These are phyloP conservation scores for Sphecodes monilicornis DNA, from an alignment of 2,888 invertebrate species.

Conservation along the genomic window DNA sequence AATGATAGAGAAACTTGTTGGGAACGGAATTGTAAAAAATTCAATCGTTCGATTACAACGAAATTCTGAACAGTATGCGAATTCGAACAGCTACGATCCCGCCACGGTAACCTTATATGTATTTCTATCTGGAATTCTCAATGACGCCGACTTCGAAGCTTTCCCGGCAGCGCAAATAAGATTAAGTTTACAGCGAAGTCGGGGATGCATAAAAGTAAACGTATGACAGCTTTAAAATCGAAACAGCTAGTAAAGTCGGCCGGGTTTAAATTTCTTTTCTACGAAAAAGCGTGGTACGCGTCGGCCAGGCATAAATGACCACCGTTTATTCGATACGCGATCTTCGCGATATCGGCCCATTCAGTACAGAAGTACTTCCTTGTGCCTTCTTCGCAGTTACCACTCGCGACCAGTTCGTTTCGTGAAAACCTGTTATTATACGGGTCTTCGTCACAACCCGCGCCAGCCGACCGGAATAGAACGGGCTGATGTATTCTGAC, in stretches of 20 bases:
- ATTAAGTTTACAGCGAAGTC: slow-evolving; percentile 24
- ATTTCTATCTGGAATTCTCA: slow-evolving; percentile 1
- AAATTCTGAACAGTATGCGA: background rate
- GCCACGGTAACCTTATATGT: background rate
- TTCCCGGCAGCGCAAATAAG: background rate
- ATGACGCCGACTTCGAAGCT: background rate
- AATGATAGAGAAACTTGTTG: background rate
- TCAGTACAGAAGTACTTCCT: slow-evolving; percentile 57
- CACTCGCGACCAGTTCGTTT: slow-evolving; percentile 31
- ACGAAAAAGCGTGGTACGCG: slow-evolving; percentile 40
- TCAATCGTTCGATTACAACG: background rate
- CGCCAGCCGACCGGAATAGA: slow-evolving; percentile 28
- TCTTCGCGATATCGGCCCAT: slow-evolving; percentile 53
- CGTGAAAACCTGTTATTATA: slow-evolving; percentile 27
- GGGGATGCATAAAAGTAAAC: slow-evolving; percentile 23
- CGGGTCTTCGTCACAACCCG: slow-evolving; percentile 5
- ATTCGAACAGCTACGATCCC: background rate
- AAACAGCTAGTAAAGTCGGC: slow-evolving; percentile 40
- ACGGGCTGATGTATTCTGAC: slow-evolving; percentile 14
- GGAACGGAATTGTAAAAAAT: background rate
- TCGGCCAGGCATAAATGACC: slow-evolving; percentile 47
- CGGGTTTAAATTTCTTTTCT: slow-evolving; percentile 29
- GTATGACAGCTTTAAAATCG: slow-evolving; percentile 34
- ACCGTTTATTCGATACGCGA: slow-evolving; percentile 53
- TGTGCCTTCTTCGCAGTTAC: slow-evolving; percentile 41